Evolutionary conservation across 2,888 invertebrate species (phyloP).

Genomic region (Dastarcus helophoroides): DNA sequence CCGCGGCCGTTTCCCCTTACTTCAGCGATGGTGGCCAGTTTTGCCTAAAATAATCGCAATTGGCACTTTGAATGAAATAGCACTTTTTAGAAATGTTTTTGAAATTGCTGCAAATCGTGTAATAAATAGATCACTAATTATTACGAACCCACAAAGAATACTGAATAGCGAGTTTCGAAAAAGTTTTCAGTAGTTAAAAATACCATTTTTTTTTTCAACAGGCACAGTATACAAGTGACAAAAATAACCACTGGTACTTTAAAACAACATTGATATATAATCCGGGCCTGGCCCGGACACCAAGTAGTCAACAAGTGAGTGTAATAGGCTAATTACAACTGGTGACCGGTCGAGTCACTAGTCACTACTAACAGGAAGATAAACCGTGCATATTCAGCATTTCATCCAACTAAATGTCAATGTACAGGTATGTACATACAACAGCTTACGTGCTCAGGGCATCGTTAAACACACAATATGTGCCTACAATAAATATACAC

Average conservation of each 20-base stretch:
- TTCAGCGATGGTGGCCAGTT: slow-evolving; percentile 9
- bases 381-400: slow-evolving; percentile 41
- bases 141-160: slow-evolving; percentile 31
- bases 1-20: slow-evolving; percentile 1
- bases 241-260: slow-evolving; percentile 32
- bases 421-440: slow-evolving; percentile 35
- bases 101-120: neutral
- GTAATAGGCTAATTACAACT: slow-evolving; percentile 33
- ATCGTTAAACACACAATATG: slow-evolving; percentile 22
- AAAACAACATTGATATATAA: slow-evolving; percentile 34
- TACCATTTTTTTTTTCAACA: slow-evolving; percentile 31
- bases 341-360: slow-evolving; percentile 30
- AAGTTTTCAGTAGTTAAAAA: slow-evolving; percentile 26
- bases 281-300: slow-evolving; percentile 20
- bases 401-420: slow-evolving; percentile 31
- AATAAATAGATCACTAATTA: neutral
- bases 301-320: slow-evolving; percentile 27
- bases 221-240: slow-evolving; percentile 35
- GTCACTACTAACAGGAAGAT: slow-evolving; percentile 40
- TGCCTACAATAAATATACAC: slow-evolving; percentile 24
- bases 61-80: slow-evolving; percentile 33
- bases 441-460: slow-evolving; percentile 24
- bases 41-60: slow-evolving; percentile 32
- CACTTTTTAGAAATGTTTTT: neutral
- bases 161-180: slow-evolving; percentile 31